Conservation (phyloP, 2,888 invertebrate genomes). For the Macrophya alboannulata region DNA sequence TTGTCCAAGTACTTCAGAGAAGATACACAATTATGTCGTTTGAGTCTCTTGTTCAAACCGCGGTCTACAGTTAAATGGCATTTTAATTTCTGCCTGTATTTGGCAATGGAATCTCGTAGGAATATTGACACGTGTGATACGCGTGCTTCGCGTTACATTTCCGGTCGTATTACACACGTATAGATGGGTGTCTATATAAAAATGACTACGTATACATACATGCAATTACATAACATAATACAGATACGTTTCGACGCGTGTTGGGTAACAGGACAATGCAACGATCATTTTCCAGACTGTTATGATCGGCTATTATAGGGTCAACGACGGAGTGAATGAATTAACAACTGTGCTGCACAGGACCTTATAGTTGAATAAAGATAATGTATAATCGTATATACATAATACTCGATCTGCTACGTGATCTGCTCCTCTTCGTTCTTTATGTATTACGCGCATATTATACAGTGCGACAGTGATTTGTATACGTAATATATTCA, state of each 20-base stretch:
- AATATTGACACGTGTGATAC: constrained; percentile 41
- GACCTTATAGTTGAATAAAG: constrained; percentile 20
- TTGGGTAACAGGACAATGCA: neutral
- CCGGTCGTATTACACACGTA: constrained; percentile 12
- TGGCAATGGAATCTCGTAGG: constrained; percentile 11
- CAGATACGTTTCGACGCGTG: neutral
- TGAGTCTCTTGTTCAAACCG: neutral
- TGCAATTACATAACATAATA: neutral
- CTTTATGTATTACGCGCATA: neutral
- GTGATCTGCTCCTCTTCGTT: neutral
- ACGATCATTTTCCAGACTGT: neutral
- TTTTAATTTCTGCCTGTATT: neutral
- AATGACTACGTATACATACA: neutral
- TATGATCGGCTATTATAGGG: neutral
- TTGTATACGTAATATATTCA: neutral
- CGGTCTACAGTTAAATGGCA: neutral
- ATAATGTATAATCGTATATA: neutral
- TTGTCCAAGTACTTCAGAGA: neutral
- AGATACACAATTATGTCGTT: no score
- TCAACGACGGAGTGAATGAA: constrained; percentile 4
- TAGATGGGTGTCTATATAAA: neutral
- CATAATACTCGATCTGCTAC: constrained; percentile 1
- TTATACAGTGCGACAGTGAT: neutral
- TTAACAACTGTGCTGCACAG: constrained; percentile 23
- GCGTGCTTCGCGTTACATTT: constrained; percentile 43